Evolutionary conservation across 1,140 invertebrate species (phyloP).

Genomic region (Drosophila kurseongensis): DNA sequence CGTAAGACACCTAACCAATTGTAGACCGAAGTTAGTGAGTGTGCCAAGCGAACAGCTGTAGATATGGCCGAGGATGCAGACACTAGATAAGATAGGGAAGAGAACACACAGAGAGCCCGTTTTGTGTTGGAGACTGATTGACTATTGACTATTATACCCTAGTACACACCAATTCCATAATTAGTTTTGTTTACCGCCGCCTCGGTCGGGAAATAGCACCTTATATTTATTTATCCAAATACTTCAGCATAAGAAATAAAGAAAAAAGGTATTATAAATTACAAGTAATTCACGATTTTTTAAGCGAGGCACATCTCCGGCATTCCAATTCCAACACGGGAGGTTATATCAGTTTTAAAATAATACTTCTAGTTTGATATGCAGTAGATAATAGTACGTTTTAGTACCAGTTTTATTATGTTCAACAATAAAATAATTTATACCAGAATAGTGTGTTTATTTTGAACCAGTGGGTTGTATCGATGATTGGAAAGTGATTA

Average conservation of each 20-base stretch:
- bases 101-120: slow-evolving; percentile 33
- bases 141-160: slow-evolving; percentile 23
- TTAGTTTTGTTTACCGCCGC: slow-evolving; percentile 2
- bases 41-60: slow-evolving; percentile 48
- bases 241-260: slow-evolving; percentile 17
- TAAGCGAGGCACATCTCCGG: not conserved
- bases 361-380: slow-evolving; percentile 3
- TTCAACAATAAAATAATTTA: slow-evolving; percentile 32
- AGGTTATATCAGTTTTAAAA: not conserved
- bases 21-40: slow-evolving; percentile 18
- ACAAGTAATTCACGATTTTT: slow-evolving; percentile 14
- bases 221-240: slow-evolving; percentile 23
- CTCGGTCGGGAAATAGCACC: slow-evolving; percentile 2
- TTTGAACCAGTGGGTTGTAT: slow-evolving; percentile 6
- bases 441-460: not conserved
- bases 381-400: slow-evolving; percentile 27
- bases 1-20: slow-evolving; percentile 24
- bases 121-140: slow-evolving; percentile 68
- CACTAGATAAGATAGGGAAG: slow-evolving; percentile 35
- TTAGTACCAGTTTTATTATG: slow-evolving; percentile 36
- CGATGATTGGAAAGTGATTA: not conserved
- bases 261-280: slow-evolving; percentile 30
- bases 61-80: slow-evolving; percentile 37
- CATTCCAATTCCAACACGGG: slow-evolving; percentile 17
- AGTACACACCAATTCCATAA: slow-evolving; percentile 31